Base-by-base conservation (phyloP, 2,888 invertebrate species). In the Drosophila nigricruria region DNA sequence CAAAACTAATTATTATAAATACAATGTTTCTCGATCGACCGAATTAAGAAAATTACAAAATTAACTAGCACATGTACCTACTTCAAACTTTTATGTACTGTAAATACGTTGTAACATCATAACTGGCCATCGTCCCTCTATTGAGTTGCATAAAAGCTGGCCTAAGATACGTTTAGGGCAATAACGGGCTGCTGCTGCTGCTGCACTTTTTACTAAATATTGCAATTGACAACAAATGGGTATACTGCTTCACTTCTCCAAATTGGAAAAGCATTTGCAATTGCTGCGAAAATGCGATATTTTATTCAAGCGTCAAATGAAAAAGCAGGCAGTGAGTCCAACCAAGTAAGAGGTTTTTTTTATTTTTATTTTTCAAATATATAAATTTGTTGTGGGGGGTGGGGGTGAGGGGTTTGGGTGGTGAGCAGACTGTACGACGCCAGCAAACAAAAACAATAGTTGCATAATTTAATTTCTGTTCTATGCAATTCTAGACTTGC, bases 401-500 rank as follows among this genome's bases (percentile, higher is more conserved):
- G 16, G 27, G 16, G 40, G 20, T 20, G 20, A n/a, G 53, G 42
- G 60, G 58, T 54, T 32, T 14, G 25, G 20, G 34, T 61, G 53
- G 47, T 49, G 30, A 63, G 20, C 25, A n/a, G 40, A 67, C 63
- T 42, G 43, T 50, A 57, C 61, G 43, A 52, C 54, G 53, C 18
- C 38, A 49, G 43, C 50, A 23, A 70, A 68, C 70, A 49, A 67
- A 58, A 61, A 77, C 70, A 71, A 61, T 53, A 54, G 77, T 91
- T 91, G 81, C 90, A 82, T 91, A 91, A 91, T 75, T 40, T n/a
- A 1, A 27, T 12, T 38, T 27, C 38, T 45, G n/a, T 50, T 20
- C 3, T 23, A 23, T 57, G 25, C n/a, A 45, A 38, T 71, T 66
- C 3, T 62, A 98, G 98, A 94, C 95, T 99, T 90, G 97, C 97